Percentiles rank a stretch among this genome's conserved stretches.
Conservation (phyloP, 92 coral and sea anemone genomes). For the Scolanthus callimorphus region DNA sequence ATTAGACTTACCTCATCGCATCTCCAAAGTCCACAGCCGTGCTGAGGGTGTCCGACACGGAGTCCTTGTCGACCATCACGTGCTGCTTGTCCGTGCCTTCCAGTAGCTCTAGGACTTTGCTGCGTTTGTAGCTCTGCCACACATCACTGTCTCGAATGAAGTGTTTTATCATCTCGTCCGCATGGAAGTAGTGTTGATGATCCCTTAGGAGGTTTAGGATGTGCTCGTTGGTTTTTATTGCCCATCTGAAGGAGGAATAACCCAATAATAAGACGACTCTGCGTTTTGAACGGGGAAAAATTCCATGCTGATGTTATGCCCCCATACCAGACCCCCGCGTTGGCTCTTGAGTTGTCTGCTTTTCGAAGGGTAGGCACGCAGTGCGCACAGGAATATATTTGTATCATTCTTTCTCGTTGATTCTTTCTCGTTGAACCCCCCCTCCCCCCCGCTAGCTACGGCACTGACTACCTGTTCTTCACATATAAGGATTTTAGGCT, state of each 20-base stretch:
- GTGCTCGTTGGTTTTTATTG: slow-evolving; percentile 78
- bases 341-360: too few species aligned
- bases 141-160: slow-evolving; percentile 87
- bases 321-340: too few species aligned
- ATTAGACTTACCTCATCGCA: slow-evolving; percentile 82
- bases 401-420: too few species aligned
- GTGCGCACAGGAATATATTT: too few species aligned
- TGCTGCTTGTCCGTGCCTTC: slow-evolving; percentile 44
- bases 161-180: slow-evolving; percentile 66
- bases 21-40: slow-evolving; percentile 78
- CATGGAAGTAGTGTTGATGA: slow-evolving; percentile 65
- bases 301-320: too few species aligned
- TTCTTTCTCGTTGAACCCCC: too few species aligned
- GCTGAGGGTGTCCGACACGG: slow-evolving; percentile 53
- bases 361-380: too few species aligned
- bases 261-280: too few species aligned
- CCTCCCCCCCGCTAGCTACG: too few species aligned
- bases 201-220: slow-evolving; percentile 65
- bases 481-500: too few species aligned
- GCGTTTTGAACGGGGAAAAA: too few species aligned
- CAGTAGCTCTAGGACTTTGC: slow-evolving; percentile 58
- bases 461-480: too few species aligned
- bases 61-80: slow-evolving; percentile 28
- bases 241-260: slow-evolving; percentile 56
- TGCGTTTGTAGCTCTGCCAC: slow-evolving; percentile 96